phyloP scores from a whole-genome alignment of 2,888 invertebrate species.

The Cacoxenus indagator region DNA sequence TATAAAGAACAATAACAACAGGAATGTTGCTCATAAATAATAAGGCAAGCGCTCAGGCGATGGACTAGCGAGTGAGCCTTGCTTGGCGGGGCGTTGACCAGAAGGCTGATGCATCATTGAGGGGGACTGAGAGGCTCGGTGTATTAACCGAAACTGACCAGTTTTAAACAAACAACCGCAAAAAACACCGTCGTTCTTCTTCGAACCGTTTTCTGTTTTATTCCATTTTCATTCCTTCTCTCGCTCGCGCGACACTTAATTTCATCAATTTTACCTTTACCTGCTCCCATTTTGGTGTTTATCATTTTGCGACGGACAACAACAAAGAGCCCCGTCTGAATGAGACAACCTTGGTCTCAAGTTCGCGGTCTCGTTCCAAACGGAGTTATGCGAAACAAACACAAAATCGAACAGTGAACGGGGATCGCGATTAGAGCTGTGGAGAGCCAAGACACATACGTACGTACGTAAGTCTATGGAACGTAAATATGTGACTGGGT shows the following conservation, averaged over 20 bases:
- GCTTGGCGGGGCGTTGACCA: background rate
- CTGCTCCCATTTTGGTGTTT: constrained; percentile 42
- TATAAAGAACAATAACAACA: background rate
- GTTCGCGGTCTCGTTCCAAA: constrained; percentile 31
- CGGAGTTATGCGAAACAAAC: constrained; percentile 41
- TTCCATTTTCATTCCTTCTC: constrained; percentile 27
- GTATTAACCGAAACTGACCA: constrained; percentile 30
- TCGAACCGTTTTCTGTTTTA: constrained; percentile 39
- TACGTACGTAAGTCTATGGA: too few species aligned
- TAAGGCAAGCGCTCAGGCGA: background rate
- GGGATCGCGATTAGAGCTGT: too few species aligned
- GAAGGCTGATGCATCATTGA: too few species aligned
- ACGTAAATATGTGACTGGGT: too few species aligned
- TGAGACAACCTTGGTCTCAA: constrained; percentile 55
- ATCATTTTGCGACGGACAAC: constrained; percentile 6
- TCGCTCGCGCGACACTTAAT: background rate
- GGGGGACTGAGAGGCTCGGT: background rate
- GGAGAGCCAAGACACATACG: too few species aligned
- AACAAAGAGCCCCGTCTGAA: constrained; percentile 6
- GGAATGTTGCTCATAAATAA: background rate
- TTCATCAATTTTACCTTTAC: constrained; percentile 44
- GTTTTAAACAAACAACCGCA: constrained; percentile 32
- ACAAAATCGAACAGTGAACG: too few species aligned
- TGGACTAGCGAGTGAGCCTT: background rate
- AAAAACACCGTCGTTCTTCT: background rate